phyloP scores from a whole-genome alignment of 1,140 invertebrate genomes.

The Apis florea region DNA sequence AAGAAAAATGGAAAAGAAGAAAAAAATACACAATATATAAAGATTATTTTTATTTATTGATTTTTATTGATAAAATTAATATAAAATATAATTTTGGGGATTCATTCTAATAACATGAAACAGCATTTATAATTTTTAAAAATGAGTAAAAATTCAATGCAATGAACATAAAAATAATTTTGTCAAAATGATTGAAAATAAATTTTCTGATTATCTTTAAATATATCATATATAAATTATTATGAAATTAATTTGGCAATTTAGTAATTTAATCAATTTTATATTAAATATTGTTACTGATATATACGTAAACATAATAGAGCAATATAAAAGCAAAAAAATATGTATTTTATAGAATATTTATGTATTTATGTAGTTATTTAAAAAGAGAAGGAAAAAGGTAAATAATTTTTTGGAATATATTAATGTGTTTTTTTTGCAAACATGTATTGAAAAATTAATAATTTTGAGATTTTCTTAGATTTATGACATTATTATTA shows the following conservation, averaged over 20 bases:
- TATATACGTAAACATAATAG: background rate
- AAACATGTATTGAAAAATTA: background rate
- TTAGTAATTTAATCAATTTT: background rate
- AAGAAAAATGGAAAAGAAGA: background rate
- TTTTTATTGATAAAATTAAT: background rate
- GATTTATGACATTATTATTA: conserved; percentile 11
- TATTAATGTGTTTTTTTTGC: background rate
- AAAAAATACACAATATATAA: background rate
- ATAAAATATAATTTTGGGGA: background rate
- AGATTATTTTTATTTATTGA: background rate
- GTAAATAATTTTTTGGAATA: background rate
- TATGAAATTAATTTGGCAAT: conserved; percentile 9
- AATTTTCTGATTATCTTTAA: conserved; percentile 20
- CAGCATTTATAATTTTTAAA: background rate
- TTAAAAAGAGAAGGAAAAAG: background rate
- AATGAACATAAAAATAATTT: conserved; percentile 7
- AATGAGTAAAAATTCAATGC: background rate
- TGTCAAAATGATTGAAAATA: background rate
- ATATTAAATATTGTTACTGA: background rate
- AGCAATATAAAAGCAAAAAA: background rate
- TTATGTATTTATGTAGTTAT: background rate
- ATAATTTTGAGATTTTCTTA: background rate
- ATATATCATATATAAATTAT: conserved; percentile 14
- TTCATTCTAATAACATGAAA: background rate
- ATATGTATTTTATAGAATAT: background rate